These are phyloP conservation scores for Stegodyphus mimosarum DNA, from an alignment of 1,140 invertebrate genomes.

Conservation along the genomic window DNA sequence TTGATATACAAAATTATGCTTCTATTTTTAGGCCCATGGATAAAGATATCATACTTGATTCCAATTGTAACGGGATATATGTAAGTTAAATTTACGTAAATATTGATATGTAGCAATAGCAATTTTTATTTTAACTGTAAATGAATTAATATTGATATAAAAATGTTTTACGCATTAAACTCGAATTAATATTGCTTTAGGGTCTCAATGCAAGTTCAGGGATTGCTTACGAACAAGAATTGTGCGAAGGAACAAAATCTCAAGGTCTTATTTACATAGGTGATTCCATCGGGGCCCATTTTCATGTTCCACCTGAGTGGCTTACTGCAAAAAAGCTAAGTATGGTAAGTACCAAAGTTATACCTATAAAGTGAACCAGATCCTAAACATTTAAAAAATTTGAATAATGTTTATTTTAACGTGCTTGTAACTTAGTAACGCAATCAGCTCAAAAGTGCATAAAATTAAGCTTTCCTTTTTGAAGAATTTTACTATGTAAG, in stretches of 20 bases:
- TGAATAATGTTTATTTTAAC: no score
- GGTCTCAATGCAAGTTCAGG: slow-evolving; percentile 66
- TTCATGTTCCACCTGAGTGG: slow-evolving; percentile 71
- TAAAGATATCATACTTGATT: slow-evolving; percentile 67
- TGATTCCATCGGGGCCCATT: slow-evolving; percentile 72
- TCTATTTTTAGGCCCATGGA: slow-evolving; percentile 60
- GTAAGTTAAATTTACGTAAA: slow-evolving; percentile 63
- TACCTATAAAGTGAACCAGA: no score
- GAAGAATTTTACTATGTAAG: no score
- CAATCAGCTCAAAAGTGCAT: no score
- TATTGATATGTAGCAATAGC: no score
- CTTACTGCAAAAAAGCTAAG: slow-evolving; percentile 67
- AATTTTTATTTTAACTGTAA: no score
- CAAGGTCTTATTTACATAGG: slow-evolving; percentile 71
- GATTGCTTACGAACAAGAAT: slow-evolving; percentile 68
- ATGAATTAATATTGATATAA: not conserved
- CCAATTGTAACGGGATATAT: slow-evolving; percentile 72
- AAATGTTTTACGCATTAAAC: not conserved
- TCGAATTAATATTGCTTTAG: slow-evolving; percentile 18
- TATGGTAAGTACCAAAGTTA: slow-evolving; percentile 62
- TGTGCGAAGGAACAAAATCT: slow-evolving; percentile 67
- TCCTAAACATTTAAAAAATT: no score
- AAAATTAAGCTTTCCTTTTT: no score
- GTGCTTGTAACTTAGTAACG: no score
- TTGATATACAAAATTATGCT: no score